Conservation (phyloP, 2,797 vertebrate species). For the Austrolebias charrua region DNA sequence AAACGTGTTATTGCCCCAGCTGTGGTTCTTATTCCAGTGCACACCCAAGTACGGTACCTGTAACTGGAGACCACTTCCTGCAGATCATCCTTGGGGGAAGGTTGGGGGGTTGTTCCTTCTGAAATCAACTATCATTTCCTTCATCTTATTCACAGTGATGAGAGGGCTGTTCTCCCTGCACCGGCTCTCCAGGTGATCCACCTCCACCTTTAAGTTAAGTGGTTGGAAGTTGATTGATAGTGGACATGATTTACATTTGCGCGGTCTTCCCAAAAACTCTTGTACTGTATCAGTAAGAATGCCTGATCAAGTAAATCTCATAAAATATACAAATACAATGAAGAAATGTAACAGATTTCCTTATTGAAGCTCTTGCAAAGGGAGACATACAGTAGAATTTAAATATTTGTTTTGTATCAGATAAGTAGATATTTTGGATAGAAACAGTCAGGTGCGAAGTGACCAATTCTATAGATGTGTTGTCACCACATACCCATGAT, state of each 20-base stretch:
- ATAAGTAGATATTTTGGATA: conserved; percentile 3
- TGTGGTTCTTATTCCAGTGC: no score
- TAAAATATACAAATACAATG: conserved; percentile 8
- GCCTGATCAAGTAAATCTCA: conserved; percentile 10
- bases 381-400: background rate
- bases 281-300: conserved; percentile 6
- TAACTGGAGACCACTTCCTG: no score
- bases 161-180: no score
- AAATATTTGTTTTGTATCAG: conserved; percentile 24
- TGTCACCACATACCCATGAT: background rate
- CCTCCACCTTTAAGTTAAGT: background rate
- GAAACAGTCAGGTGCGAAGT: conserved; percentile 4
- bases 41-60: no score
- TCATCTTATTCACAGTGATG: no score
- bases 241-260: conserved; percentile 6
- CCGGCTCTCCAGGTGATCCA: no score
- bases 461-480: background rate
- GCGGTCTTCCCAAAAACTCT: conserved; percentile 12
- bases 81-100: no score
- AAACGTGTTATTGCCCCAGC: no score
- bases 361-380: background rate
- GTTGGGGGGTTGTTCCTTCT: no score
- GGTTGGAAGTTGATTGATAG: conserved; percentile 17
- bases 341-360: conserved; percentile 5
- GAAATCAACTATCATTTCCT: no score